Evolutionary conservation across 2,888 invertebrate genomes (phyloP).

Genomic region (Rhogogaster chlorosoma): DNA sequence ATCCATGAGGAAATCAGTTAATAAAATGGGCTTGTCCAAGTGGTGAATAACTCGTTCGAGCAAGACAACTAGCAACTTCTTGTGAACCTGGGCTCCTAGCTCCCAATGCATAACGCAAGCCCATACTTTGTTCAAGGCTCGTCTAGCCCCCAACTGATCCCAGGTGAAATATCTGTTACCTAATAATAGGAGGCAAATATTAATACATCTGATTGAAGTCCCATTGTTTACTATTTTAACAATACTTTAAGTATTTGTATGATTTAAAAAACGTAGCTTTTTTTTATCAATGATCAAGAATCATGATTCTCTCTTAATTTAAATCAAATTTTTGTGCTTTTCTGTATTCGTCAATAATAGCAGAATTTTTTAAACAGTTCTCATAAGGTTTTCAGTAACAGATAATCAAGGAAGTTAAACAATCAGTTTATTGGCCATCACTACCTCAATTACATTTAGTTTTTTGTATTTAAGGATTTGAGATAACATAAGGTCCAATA

Average conservation of each 20-base stretch:
- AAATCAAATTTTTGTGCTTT: neutral
- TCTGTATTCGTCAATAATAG: neutral
- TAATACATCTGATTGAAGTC: neutral
- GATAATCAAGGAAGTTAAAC: neutral
- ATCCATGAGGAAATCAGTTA: conserved; percentile 95
- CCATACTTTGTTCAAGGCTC: conserved; percentile 88
- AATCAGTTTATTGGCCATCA: neutral
- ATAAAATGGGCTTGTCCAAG: conserved; percentile 88
- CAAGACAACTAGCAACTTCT: conserved; percentile 88
- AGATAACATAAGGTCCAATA: neutral
- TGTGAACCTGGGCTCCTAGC: conserved; percentile 84
- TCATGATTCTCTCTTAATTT: neutral
- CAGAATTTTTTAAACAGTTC: neutral
- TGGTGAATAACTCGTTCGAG: conserved; percentile 91
- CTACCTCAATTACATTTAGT: neutral
- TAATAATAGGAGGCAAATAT: conserved; percentile 54
- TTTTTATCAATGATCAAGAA: neutral
- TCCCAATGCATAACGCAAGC: conserved; percentile 87
- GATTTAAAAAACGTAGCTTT: too few relatives aligned
- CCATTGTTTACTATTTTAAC: neutral
- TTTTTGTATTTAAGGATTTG: neutral
- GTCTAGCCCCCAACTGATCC: conserved; percentile 80
- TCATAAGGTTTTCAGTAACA: neutral
- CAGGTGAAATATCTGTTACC: conserved; percentile 79
- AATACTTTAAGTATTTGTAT: neutral